phyloP scores from a whole-genome alignment of 2,113 vertebrate species.

The Mesoclemmys tuberculata region DNA sequence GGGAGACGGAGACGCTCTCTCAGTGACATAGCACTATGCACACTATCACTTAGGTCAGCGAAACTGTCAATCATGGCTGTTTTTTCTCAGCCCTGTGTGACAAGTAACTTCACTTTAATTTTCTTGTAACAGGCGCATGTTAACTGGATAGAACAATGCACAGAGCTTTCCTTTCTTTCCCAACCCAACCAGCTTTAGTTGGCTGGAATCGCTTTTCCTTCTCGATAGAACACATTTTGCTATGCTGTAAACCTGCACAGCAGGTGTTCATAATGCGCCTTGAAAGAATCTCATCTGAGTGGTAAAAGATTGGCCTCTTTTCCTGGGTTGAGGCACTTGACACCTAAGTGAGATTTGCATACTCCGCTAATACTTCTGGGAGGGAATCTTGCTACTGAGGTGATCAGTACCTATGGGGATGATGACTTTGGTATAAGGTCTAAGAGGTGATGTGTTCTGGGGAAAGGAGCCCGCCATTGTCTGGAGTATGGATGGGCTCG shows the following conservation, averaged over 20 bases:
- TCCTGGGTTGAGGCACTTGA: neutral
- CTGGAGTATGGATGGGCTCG: neutral
- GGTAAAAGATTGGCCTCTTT: neutral
- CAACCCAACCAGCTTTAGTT: neutral
- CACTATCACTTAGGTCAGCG: too few relatives aligned
- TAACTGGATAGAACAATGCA: neutral
- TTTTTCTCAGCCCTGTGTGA: too few relatives aligned
- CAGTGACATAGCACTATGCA: too few relatives aligned
- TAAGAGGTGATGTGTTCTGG: neutral
- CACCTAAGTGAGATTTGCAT: neutral
- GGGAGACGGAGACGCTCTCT: too few relatives aligned
- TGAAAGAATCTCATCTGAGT: neutral
- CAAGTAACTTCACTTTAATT: neutral
- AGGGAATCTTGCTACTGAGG: neutral
- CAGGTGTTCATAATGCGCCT: neutral
- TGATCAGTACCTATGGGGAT: neutral
- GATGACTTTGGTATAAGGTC: neutral
- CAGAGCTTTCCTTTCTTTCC: accelerated
- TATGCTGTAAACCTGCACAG: neutral
- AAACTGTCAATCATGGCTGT: too few relatives aligned
- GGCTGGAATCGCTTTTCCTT: neutral
- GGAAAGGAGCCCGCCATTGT: accelerated
- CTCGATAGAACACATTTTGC: neutral
- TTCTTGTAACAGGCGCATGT: accelerated
- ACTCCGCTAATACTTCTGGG: neutral